Base-by-base conservation (phyloP, 2,797 vertebrate species). In the Sebastes taczanowskii region DNA sequence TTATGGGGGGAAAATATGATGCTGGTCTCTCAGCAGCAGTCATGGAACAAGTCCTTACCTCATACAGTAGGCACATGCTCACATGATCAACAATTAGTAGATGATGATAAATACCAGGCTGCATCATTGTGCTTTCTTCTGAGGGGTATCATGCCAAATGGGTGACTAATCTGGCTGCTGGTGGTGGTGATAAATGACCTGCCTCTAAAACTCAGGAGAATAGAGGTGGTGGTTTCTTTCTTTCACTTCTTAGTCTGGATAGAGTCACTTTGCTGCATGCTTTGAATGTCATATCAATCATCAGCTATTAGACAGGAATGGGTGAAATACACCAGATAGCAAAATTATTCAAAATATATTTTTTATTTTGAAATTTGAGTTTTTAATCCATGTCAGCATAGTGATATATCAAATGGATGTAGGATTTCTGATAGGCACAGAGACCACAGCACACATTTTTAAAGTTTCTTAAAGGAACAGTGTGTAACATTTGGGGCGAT, bases 1-100 rank as follows among this genome's bases (percentile, higher is more conserved):
- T 89, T 83, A 77, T 89, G 63, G 69, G 71, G 22, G 83, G 87
- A 90, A 93, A 91, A 84, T 89, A 1, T 91, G 88, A 92, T 88
- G 83, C 86, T 78, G 79, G 53, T 35, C 52, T 52, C 66, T 38
- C 1, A 35, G 74, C 73, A 86, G 66, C 42, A 81, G 69, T 84
- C 74, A 80, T 81, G 85, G 83, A 89, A 89, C 59, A 78, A 81
- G 74, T 73, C 49, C 74, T 88, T 74, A 85, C 82, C 79, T 90
- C 84, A 92, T 73, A 32, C 53, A 82, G 83, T 74, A 53, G 72
- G 27, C 58, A 66, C 46, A 81, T 80, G 23, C 18, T 80, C 56
- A 69, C 83, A 42, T 42, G 60, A 80, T 86, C 52, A 81, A 71
- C 69, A 70, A 42, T 59, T 55, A 72, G 55, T 74, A 69, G 59